Evolutionary conservation across 2,797 vertebrate genomes (phyloP).

Genomic region (Lacerta agilis): DNA sequence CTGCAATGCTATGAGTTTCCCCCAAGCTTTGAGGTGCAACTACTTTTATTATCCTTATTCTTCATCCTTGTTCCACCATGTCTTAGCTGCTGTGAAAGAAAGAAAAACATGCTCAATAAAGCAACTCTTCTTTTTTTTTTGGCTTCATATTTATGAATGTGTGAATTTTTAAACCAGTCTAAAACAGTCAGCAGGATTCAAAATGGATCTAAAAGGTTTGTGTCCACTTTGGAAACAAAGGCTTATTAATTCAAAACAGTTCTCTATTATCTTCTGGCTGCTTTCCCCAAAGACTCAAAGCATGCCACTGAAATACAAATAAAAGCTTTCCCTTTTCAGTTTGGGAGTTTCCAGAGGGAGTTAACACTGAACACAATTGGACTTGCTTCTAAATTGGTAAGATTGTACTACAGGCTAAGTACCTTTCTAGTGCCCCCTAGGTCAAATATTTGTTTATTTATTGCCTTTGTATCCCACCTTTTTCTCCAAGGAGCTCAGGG

Average conservation of each 20-base stretch:
- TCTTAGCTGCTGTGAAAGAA: neutral
- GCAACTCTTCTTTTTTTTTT: neutral
- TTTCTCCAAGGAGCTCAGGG: too few relatives aligned
- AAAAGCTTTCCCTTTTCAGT: neutral
- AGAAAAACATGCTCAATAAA: neutral
- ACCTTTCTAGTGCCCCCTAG: neutral
- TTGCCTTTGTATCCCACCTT: too few relatives aligned
- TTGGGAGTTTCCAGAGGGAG: neutral
- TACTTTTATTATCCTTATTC: neutral
- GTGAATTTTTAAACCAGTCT: neutral
- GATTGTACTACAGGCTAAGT: neutral
- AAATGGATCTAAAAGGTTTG: neutral
- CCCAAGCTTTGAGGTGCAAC: accelerated
- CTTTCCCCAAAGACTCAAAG: neutral
- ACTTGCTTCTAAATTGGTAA: neutral
- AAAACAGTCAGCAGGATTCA: neutral
- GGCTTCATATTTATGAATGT: too few relatives aligned
- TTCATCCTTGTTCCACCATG: neutral
- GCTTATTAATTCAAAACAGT: neutral
- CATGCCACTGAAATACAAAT: neutral
- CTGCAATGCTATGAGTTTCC: too few relatives aligned
- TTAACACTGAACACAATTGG: neutral
- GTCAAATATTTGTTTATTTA: neutral
- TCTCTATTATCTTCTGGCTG: neutral
- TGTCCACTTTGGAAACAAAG: neutral